A percentile compares a stretch with the other conserved stretches of the same genome.
phyloP scores from a whole-genome alignment of 2,888 invertebrate species.

The Drosophila paramelanica region DNA sequence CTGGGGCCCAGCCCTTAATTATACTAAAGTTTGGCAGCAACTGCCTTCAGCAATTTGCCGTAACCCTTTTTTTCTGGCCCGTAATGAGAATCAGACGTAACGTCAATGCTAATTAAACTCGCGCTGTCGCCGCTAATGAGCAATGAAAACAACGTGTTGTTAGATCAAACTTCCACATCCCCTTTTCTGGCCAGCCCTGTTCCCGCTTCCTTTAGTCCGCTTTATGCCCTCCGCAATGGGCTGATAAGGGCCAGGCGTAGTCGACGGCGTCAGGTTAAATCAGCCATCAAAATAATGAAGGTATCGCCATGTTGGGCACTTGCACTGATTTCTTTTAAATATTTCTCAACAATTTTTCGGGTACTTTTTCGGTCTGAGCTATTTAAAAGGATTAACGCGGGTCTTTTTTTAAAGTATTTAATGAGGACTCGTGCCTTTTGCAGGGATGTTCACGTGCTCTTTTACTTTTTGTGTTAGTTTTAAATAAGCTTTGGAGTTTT shows the following conservation, averaged over 20 bases:
- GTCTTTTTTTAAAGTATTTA: constrained; percentile 55
- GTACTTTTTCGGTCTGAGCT: constrained; percentile 48
- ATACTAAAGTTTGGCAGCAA: constrained; percentile 43
- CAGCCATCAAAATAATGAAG: constrained; percentile 82
- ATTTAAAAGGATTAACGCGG: constrained; percentile 73
- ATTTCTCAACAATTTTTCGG: constrained; percentile 65
- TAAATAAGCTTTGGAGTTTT: constrained; percentile 40
- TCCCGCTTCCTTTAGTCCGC: not conserved
- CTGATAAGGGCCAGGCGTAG: constrained; percentile 68
- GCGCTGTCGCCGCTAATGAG: constrained; percentile 83
- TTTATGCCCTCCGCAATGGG: constrained; percentile 49
- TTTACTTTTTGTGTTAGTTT: constrained; percentile 42
- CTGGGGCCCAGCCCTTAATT: constrained; percentile 36
- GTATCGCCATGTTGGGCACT: constrained; percentile 50
- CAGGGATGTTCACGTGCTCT: constrained; percentile 49
- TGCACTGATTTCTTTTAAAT: constrained; percentile 73
- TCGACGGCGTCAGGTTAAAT: constrained; percentile 80
- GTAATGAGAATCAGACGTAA: constrained; percentile 60
- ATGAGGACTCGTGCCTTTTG: constrained; percentile 15
- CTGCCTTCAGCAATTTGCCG: constrained; percentile 65
- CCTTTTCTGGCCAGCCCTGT: constrained; percentile 9
- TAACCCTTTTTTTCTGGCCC: constrained; percentile 57
- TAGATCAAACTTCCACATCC: constrained; percentile 24
- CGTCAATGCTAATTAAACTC: constrained; percentile 81
- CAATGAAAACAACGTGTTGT: constrained; percentile 84